phyloP scores from a whole-genome alignment of 2,888 invertebrate genomes.

The Euclidia mi region DNA sequence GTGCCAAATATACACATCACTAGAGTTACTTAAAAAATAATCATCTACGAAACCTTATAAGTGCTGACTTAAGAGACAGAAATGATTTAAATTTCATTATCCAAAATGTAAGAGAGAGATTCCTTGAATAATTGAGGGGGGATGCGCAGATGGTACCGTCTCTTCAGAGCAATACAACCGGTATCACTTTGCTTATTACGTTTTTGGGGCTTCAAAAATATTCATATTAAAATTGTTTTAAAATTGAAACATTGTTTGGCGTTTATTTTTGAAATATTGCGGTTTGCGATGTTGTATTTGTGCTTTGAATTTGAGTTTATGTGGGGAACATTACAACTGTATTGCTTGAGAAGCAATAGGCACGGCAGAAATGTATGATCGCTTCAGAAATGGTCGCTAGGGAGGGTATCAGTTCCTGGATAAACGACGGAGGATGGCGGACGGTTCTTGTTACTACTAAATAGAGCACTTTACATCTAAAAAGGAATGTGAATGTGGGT shows the following conservation, averaged over 20 bases:
- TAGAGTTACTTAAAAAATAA: slow-evolving; percentile 50
- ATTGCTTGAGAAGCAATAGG: slow-evolving; percentile 1
- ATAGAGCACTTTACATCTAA: background rate
- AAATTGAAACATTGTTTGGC: slow-evolving; percentile 5
- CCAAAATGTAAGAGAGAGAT: slow-evolving; percentile 82
- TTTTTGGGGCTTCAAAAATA: slow-evolving; percentile 22
- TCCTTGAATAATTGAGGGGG: slow-evolving; percentile 77
- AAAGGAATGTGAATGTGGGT: background rate
- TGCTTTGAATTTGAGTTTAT: slow-evolving; percentile 8
- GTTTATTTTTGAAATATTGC: slow-evolving; percentile 12
- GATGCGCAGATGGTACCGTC: slow-evolving; percentile 64
- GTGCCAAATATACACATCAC: background rate
- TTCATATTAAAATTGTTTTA: slow-evolving; percentile 29
- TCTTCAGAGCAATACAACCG: slow-evolving; percentile 41
- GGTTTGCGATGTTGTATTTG: background rate
- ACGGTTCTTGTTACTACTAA: slow-evolving; percentile 1
- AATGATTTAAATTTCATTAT: slow-evolving; percentile 83
- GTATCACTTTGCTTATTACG: slow-evolving; percentile 54
- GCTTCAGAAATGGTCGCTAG: slow-evolving; percentile 4
- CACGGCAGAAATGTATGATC: slow-evolving; percentile 2
- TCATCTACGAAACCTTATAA: slow-evolving; percentile 58
- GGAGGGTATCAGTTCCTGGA: slow-evolving; percentile 6
- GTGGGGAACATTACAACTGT: background rate
- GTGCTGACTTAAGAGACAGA: slow-evolving; percentile 66
- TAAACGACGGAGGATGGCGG: slow-evolving; percentile 9